These are phyloP conservation scores for Styela plicata DNA, from an alignment of 23 tunicate genomes.

Conservation along the genomic window DNA sequence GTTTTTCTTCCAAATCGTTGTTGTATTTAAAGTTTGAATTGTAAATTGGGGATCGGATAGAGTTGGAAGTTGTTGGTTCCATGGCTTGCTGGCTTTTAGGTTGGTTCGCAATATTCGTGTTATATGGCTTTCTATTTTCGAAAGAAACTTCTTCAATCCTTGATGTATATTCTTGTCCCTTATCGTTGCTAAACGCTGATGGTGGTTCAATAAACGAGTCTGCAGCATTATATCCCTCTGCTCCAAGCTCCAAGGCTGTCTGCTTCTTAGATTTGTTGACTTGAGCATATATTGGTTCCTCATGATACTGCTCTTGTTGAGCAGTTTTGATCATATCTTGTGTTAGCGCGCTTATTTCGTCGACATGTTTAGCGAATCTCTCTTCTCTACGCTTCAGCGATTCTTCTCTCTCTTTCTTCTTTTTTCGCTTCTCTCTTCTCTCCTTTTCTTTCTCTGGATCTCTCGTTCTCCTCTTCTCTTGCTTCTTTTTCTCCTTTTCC, in stretches of 20 bases:
- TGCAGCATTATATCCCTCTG: neutral
- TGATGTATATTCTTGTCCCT: no score
- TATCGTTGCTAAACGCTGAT: neutral
- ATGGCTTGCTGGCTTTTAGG: no score
- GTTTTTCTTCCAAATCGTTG: no score
- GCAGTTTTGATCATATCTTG: constrained; percentile 16
- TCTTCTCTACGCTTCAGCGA: constrained; percentile 3
- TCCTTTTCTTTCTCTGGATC: constrained; percentile 16
- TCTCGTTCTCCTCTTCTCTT: neutral
- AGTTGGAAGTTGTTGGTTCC: no score
- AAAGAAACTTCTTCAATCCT: no score
- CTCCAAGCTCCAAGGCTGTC: no score
- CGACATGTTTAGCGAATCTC: constrained; percentile 3
- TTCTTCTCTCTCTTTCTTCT: neutral
- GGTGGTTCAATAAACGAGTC: constrained; percentile 5
- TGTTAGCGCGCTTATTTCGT: constrained; percentile 15
- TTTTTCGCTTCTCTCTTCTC: constrained; percentile 16
- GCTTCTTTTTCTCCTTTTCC: neutral
- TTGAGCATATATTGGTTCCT: constrained; percentile 51
- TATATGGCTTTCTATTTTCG: no score
- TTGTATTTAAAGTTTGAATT: no score
- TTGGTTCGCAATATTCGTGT: no score
- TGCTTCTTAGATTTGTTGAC: constrained; percentile 35
- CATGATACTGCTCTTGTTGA: neutral
- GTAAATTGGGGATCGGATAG: no score